These are phyloP conservation scores for Euborellia annulipes DNA, from an alignment of 1,140 invertebrate genomes.

Conservation along the genomic window DNA sequence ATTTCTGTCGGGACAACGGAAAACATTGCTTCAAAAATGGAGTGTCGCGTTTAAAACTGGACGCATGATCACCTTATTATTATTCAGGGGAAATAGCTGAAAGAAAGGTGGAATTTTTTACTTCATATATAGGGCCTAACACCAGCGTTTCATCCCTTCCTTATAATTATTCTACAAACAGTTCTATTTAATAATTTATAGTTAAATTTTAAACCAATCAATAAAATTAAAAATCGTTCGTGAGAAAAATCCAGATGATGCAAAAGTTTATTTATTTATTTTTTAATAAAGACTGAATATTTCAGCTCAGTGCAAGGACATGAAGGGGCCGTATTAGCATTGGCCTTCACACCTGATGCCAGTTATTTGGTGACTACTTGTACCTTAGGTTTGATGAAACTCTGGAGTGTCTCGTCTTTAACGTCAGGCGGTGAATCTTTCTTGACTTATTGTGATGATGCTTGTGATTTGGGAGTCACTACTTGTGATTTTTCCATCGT, in stretches of 20 bases:
- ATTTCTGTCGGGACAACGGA: no score
- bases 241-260: not conserved
- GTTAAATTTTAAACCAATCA: slow-evolving; percentile 9
- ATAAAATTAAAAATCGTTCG: slow-evolving; percentile 9
- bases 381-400: slow-evolving; percentile 42
- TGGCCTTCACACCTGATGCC: slow-evolving; percentile 48
- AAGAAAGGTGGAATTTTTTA: no score
- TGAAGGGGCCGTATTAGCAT: slow-evolving; percentile 44
- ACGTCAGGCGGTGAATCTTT: not conserved
- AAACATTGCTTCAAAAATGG: no score
- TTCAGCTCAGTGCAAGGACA: slow-evolving; percentile 23
- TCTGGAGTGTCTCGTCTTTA: slow-evolving; percentile 34
- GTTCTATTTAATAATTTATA: not conserved
- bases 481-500: slow-evolving; percentile 40
- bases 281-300: no score
- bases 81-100: no score
- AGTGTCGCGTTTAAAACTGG: no score
- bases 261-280: not conserved
- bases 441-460: slow-evolving; percentile 35
- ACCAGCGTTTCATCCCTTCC: no score
- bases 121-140: no score
- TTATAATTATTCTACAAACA: no score
- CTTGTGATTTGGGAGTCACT: slow-evolving; percentile 58
- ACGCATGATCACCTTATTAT: no score
- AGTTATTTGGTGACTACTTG: slow-evolving; percentile 47